phyloP scores from a whole-genome alignment of 2,113 vertebrate species.

The Varanus salvator region DNA sequence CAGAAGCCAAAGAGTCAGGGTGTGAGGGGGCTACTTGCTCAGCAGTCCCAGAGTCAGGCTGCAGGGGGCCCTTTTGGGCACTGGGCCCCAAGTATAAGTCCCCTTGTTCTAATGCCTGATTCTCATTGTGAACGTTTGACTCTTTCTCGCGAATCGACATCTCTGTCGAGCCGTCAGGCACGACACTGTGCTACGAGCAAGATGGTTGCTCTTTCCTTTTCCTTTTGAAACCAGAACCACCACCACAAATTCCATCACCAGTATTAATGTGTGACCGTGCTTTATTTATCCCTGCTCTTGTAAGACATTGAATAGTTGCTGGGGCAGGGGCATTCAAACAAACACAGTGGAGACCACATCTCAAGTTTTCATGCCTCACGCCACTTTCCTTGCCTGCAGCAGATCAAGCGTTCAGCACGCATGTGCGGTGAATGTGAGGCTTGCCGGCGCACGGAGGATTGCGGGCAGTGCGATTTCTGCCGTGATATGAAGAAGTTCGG shows the following conservation, averaged over 20 bases:
- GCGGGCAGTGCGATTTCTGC: constrained; percentile 94
- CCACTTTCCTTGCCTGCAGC: background rate
- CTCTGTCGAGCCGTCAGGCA: too few relatives aligned
- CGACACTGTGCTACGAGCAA: too few relatives aligned
- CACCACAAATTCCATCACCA: background rate
- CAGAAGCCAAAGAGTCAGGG: too few relatives aligned
- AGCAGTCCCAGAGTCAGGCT: too few relatives aligned
- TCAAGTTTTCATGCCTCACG: background rate
- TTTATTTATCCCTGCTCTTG: background rate
- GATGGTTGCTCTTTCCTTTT: background rate
- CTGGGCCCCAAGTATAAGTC: too few relatives aligned
- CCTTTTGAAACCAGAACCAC: background rate
- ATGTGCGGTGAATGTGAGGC: constrained; percentile 97
- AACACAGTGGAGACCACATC: too few relatives aligned
- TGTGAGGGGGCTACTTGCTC: too few relatives aligned
- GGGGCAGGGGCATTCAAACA: background rate
- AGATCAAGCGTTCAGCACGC: constrained; percentile 92
- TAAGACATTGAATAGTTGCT: background rate
- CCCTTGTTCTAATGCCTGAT: too few relatives aligned
- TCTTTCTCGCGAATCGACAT: too few relatives aligned
- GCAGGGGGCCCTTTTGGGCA: too few relatives aligned
- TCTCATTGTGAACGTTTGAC: too few relatives aligned
- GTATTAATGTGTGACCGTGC: background rate
- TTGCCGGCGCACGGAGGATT: constrained; percentile 91
- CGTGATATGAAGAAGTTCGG: constrained; percentile 99